Conservation (phyloP, 2,888 invertebrate species). For the Gastracanthus pulcherrimus region DNA sequence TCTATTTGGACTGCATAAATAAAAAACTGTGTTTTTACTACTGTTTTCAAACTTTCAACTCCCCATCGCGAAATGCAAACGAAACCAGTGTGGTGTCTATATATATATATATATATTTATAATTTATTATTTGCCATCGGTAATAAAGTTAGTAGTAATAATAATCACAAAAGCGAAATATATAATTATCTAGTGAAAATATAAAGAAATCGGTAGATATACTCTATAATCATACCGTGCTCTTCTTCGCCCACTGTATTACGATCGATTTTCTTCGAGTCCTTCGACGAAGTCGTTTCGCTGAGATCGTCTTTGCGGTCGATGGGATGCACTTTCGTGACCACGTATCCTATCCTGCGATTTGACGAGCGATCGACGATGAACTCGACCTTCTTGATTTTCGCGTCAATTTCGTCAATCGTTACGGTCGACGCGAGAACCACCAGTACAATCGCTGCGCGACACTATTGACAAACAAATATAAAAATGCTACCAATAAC, state of each 20-base stretch:
- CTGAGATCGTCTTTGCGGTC: constrained; percentile 54
- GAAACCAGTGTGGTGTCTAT: too few species aligned
- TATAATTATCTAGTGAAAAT: background rate
- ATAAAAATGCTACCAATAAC: background rate
- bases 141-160: too few species aligned
- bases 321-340: constrained; percentile 61
- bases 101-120: too few species aligned
- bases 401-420: constrained; percentile 49
- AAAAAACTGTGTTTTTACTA: too few species aligned
- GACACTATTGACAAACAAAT: constrained; percentile 59
- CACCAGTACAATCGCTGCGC: constrained; percentile 56
- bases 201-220: too few species aligned
- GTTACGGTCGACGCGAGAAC: constrained; percentile 48
- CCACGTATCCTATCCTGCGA: constrained; percentile 62
- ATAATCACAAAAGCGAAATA: too few species aligned
- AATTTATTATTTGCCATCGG: too few species aligned
- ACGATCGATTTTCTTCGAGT: constrained; percentile 43
- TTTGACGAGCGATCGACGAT: constrained; percentile 57
- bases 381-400: constrained; percentile 60
- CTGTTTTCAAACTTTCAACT: too few species aligned
- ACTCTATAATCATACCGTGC: constrained; percentile 31
- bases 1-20: too few species aligned
- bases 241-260: constrained; percentile 19
- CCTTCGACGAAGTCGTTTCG: background rate
- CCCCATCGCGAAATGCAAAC: too few species aligned